Conservation (phyloP, 2,113 vertebrate species). For the Notiomystis cincta region DNA sequence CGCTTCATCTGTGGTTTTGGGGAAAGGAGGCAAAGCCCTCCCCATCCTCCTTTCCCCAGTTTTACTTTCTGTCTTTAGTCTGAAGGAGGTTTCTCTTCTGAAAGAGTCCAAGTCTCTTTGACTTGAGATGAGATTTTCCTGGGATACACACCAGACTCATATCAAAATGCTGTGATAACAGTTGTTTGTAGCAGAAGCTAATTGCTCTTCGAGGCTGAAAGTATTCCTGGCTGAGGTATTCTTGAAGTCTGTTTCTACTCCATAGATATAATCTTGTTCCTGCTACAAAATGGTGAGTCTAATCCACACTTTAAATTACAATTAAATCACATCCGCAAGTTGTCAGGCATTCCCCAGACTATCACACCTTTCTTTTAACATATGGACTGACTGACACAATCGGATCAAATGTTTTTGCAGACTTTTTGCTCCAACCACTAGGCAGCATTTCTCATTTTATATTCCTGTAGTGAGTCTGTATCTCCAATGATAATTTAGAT, state of each 20-base stretch:
- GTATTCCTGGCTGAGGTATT: not conserved
- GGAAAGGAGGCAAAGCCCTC: not conserved
- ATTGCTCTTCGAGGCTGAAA: not conserved
- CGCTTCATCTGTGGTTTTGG: not conserved
- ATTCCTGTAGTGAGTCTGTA: not conserved
- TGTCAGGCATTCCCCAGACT: not conserved
- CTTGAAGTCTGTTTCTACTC: not conserved
- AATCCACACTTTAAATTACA: not conserved
- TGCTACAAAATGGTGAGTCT: not conserved
- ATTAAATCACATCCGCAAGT: not conserved
- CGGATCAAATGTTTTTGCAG: not conserved
- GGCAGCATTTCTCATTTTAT: not conserved
- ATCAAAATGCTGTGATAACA: not conserved
- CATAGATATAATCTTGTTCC: not conserved
- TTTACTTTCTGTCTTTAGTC: not conserved
- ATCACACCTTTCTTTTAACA: not conserved
- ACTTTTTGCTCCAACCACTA: not conserved
- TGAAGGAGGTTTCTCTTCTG: not conserved
- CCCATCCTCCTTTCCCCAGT: not conserved
- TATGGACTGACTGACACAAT: not conserved
- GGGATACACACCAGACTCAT: not conserved
- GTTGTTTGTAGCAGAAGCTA: not conserved
- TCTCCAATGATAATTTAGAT: not conserved
- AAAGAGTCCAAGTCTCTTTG: not conserved
- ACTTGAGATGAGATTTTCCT: not conserved